Percentiles rank a stretch among this genome's conserved stretches.
Conservation (phyloP, 2,888 invertebrate species). For the Julus scanicus region DNA sequence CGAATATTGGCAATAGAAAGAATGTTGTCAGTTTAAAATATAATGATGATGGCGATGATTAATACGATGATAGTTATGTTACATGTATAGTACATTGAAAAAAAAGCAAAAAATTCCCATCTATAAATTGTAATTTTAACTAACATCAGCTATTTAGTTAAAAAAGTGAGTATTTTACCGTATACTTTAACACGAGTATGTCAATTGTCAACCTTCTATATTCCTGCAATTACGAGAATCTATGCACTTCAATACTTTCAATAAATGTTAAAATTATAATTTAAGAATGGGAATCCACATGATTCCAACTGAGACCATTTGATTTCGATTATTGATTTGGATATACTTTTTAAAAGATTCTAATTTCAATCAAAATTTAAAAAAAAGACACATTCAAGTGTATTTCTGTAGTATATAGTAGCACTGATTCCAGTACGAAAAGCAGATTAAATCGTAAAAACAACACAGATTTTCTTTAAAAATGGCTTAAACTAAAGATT, state of each 20-base stretch:
- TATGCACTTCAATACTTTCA: not conserved
- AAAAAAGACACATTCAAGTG: too few relatives aligned
- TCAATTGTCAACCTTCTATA: not conserved
- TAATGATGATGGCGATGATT: not conserved
- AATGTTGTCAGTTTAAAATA: not conserved
- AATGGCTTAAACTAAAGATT: not conserved
- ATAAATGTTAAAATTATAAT: not conserved
- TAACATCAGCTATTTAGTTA: not conserved
- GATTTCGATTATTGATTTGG: too few relatives aligned
- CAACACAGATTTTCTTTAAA: not conserved
- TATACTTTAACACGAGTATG: not conserved
- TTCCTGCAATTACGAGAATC: not conserved
- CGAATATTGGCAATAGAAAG: not conserved
- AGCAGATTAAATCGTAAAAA: not conserved
- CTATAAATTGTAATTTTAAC: not conserved
- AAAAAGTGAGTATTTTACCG: not conserved
- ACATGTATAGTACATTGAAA: not conserved
- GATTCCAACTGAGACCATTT: not conserved
- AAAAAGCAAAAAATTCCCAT: not conserved
- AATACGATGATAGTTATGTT: not conserved
- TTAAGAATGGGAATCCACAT: not conserved
- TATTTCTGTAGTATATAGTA: not conserved
- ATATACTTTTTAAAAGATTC: not conserved
- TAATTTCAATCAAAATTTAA: too few relatives aligned
- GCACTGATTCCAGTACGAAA: not conserved